These are phyloP conservation scores for Achroia grisella DNA, from an alignment of 1,140 invertebrate species.

Conservation along the genomic window DNA sequence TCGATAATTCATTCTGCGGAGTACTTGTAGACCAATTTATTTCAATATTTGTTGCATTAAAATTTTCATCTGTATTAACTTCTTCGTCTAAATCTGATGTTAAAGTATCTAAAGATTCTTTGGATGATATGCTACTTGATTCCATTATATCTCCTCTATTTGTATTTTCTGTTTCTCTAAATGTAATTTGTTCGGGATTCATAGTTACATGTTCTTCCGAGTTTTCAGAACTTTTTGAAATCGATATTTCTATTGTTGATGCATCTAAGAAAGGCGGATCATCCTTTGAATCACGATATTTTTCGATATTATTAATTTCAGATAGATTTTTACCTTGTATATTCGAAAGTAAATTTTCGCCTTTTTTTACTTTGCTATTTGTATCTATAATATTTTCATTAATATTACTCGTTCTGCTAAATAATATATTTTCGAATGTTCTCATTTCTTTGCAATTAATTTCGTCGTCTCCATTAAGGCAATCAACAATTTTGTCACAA, in stretches of 20 bases:
- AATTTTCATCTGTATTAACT: background rate
- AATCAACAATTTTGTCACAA: constrained; percentile 84
- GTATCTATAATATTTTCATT: constrained; percentile 2
- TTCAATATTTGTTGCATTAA: constrained; percentile 10
- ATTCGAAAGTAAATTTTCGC: no score
- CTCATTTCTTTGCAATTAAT: constrained; percentile 70
- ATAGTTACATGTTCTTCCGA: constrained; percentile 17
- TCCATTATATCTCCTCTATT: constrained; percentile 2
- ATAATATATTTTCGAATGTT: constrained; percentile 12
- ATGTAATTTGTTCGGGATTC: constrained; percentile 13
- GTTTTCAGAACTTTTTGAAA: constrained; percentile 13
- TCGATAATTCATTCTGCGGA: background rate
- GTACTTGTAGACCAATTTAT: constrained; percentile 1
- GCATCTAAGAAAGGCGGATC: constrained; percentile 20
- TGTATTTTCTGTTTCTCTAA: background rate
- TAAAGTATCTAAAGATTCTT: constrained; percentile 19
- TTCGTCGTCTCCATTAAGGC: constrained; percentile 85
- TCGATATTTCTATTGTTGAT: constrained; percentile 31
- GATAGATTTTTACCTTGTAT: background rate
- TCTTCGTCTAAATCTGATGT: constrained; percentile 19
- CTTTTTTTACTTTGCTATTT: background rate
- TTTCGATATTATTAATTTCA: constrained; percentile 5
- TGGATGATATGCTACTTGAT: constrained; percentile 2
- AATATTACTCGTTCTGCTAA: constrained; percentile 1
- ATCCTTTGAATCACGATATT: constrained; percentile 4